phyloP scores from a whole-genome alignment of 2,113 vertebrate genomes.

The Cyprinodon variegatus region DNA sequence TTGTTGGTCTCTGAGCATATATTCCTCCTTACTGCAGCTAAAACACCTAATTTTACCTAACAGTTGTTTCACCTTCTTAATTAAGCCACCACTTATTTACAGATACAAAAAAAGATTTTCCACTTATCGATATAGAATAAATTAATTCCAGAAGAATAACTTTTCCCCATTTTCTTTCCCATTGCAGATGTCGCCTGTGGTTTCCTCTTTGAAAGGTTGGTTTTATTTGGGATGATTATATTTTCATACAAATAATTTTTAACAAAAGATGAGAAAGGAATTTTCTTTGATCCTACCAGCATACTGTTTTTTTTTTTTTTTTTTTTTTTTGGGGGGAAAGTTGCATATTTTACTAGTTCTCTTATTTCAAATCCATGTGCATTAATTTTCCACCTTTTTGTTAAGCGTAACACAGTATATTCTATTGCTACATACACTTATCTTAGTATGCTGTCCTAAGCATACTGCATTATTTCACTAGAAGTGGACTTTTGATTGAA shows the following conservation, averaged over 20 bases:
- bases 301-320: too few species aligned
- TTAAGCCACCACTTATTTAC: too few species aligned
- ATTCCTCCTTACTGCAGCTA: too few species aligned
- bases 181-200: background rate
- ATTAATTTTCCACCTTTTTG: background rate
- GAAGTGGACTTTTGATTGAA: too few species aligned
- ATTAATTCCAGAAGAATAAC: background rate
- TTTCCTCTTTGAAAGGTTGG: background rate
- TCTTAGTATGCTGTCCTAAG: too few species aligned
- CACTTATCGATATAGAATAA: background rate
- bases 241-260: background rate
- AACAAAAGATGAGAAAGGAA: too few species aligned
- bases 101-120: background rate
- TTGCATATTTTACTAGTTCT: background rate
- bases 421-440: too few species aligned
- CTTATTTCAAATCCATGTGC: background rate
- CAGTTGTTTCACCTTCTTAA: too few species aligned
- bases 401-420: background rate
- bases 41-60: too few species aligned
- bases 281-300: too few species aligned
- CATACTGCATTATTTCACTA: too few species aligned
- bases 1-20: too few species aligned
- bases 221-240: background rate
- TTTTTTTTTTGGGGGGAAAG: background rate
- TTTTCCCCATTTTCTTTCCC: background rate